Percentiles rank a stretch among this genome's conserved stretches.
phyloP scores from a whole-genome alignment of 2,113 vertebrate genomes.

The Xiphorhynchus elegans region DNA sequence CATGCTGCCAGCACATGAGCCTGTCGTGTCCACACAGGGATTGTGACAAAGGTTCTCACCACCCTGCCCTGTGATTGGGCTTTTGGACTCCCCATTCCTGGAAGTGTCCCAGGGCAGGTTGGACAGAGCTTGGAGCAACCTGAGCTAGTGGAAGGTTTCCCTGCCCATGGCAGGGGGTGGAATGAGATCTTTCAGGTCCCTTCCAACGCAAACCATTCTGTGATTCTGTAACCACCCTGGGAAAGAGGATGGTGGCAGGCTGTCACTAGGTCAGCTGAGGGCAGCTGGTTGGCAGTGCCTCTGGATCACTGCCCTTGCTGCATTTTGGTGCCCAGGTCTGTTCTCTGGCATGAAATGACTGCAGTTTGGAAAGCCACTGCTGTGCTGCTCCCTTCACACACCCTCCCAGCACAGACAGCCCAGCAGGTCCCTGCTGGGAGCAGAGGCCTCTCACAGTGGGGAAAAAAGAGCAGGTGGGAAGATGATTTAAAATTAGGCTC shows the following conservation, averaged over 20 bases:
- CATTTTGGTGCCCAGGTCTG: not conserved
- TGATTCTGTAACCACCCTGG: accelerated
- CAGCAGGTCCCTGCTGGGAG: not conserved
- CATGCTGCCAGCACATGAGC: not conserved
- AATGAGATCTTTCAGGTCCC: not conserved
- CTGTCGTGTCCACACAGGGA: not conserved
- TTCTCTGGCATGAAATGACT: not conserved
- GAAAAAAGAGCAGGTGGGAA: not conserved
- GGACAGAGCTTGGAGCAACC: not conserved
- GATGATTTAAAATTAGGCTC: not conserved
- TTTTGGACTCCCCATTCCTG: not conserved
- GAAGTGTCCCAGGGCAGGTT: not conserved
- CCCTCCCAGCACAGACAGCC: not conserved
- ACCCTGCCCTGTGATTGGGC: not conserved
- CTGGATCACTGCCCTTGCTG: not conserved
- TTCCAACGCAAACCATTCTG: accelerated
- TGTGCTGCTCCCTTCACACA: not conserved
- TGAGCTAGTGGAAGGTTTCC: accelerated
- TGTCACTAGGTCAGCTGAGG: not conserved
- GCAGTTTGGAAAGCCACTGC: not conserved
- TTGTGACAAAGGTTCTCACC: not conserved
- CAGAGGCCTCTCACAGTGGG: not conserved
- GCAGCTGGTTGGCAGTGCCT: not conserved
- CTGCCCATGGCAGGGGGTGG: not conserved
- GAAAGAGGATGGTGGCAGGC: not conserved